A percentile compares a stretch with the other conserved stretches of the same genome.
Evolutionary conservation across 2,888 invertebrate genomes (phyloP).

Genomic region (Drosophila stalkeri): DNA sequence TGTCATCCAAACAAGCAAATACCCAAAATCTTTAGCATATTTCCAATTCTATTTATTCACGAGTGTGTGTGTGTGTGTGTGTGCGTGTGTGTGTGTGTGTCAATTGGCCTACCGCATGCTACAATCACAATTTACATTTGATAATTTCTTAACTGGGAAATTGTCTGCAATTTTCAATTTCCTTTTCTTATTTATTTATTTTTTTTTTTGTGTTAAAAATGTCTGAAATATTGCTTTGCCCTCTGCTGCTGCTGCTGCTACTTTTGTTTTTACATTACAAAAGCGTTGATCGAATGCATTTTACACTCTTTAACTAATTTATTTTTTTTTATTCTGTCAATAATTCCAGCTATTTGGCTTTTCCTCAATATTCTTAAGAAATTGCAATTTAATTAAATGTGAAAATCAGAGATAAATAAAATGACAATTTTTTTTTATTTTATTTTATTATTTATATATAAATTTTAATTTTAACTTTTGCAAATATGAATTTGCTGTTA

Average conservation of each 20-base stretch:
- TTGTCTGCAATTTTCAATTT: conserved; percentile 1
- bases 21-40: conserved; percentile 36
- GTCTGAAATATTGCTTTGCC: neutral
- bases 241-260: too few species aligned
- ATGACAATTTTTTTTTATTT: neutral
- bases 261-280: conserved; percentile 2
- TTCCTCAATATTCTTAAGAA: conserved; percentile 2
- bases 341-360: neutral
- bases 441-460: too few species aligned
- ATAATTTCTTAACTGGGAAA: conserved; percentile 12
- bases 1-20: conserved; percentile 26
- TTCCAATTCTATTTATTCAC: conserved; percentile 4
- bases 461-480: too few species aligned
- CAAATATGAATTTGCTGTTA: too few species aligned
- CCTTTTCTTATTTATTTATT: too few species aligned
- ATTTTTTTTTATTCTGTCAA: neutral
- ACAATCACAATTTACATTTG: neutral
- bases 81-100: conserved; percentile 9
- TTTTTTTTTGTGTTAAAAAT: neutral
- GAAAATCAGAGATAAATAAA: conserved; percentile 1
- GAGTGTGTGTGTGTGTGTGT: neutral
- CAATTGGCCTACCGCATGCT: conserved; percentile 1
- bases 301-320: neutral
- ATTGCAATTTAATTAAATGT: conserved; percentile 8
- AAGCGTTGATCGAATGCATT: conserved; percentile 5